Evolutionary conservation across 1,140 invertebrate genomes (phyloP), one percentile per base, ranked within the genome.

Genomic region (Aphis craccivora): DNA sequence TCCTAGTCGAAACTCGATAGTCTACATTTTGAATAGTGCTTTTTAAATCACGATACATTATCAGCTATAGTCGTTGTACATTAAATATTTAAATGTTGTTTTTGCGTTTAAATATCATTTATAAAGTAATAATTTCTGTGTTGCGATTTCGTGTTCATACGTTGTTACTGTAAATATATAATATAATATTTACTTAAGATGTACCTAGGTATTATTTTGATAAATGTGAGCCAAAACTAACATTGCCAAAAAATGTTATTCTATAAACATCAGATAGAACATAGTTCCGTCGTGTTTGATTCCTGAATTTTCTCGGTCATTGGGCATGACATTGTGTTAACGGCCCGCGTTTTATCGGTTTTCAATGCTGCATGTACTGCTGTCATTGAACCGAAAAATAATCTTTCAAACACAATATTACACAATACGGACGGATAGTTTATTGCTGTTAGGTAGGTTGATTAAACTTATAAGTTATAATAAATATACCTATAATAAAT

Each of bases 321-420:
- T 93, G 93, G 45, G 83, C 67, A 91, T 91, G 83, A 90, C 93
- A 93, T 93, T 53, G 88, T 93, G 23, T 53, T 93, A 93, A 84
- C n/a, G 48, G 37, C 0, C 25, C 35, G 25, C 30, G 48, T 93
- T 93, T 86, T 84, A 93, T 84, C 53, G 45, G 81, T 84, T 55
- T 53, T 51, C 37, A n/a, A n/a, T 14, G 60, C 81, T 93, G 37
- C 37, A 40, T 40, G 81, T 86, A 51, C 11, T 51, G 1, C 48
- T 51, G 48, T 51, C 91, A 93, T 86, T 93, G 81, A 93, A 93
- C 91, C 22, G 37, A 18, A 67, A 67, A 90, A 90, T 45, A 90
- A 43, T 40, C 60, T n/a, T 76, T n/a, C 60, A 76, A 35, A 76
- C 0, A 76, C n/a, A 30, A 76, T n/a, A 76, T 76, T 76, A 76